Conservation (phyloP, 2,888 invertebrate species). For the Sphecodes monilicornis region DNA sequence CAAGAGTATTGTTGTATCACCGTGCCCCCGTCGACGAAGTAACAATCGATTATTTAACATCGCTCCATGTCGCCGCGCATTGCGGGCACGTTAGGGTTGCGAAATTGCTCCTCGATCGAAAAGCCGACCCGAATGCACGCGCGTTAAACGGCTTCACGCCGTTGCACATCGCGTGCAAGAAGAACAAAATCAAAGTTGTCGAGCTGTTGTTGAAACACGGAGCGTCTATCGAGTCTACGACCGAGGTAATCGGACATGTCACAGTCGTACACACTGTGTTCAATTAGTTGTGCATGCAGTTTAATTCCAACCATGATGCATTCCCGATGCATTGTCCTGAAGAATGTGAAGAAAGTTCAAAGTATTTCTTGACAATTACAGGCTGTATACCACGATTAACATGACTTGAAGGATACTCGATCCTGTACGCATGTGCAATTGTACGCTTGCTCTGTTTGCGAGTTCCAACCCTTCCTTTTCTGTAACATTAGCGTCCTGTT, state of each 20-base stretch:
- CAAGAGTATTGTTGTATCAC: conserved; percentile 95
- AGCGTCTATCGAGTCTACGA: conserved; percentile 91
- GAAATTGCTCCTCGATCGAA: conserved; percentile 94
- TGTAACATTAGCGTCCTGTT: too few relatives aligned
- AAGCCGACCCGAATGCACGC: conserved; percentile 98
- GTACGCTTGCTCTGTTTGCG: too few relatives aligned
- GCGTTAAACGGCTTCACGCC: conserved; percentile 99
- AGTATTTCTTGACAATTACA: too few relatives aligned
- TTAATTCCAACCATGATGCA: not conserved
- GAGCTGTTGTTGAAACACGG: conserved; percentile 98
- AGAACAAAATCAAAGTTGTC: conserved; percentile 98
- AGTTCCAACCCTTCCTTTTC: too few relatives aligned
- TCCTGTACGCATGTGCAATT: too few relatives aligned
- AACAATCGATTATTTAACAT: conserved; percentile 98
- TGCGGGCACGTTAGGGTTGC: conserved; percentile 98
- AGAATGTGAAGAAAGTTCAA: not conserved
- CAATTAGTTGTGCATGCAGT: not conserved
- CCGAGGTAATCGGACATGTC: conserved; percentile 86
- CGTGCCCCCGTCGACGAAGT: conserved; percentile 99
- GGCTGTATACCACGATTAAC: too few relatives aligned
- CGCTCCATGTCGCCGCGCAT: conserved; percentile 97
- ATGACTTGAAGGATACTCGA: not conserved
- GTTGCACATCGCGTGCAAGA: conserved; percentile 99
- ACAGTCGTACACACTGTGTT: not conserved
- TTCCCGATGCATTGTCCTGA: not conserved